Evolutionary conservation across 2,797 vertebrate species (phyloP).

Genomic region (Cyprinella venusta): DNA sequence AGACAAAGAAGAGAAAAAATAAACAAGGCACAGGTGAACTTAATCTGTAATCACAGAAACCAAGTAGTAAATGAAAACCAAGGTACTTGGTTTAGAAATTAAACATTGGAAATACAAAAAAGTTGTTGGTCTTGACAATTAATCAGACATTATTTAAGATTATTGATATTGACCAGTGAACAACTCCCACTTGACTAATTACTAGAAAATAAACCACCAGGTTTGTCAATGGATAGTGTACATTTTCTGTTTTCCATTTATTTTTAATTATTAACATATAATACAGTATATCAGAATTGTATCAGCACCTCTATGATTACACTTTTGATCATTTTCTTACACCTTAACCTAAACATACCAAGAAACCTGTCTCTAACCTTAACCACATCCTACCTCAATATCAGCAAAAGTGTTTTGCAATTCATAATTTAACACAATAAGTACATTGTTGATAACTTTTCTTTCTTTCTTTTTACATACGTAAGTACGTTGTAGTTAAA

Average conservation of each 20-base stretch:
- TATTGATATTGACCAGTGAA: background rate
- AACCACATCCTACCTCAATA: conserved; percentile 67
- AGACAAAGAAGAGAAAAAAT: background rate
- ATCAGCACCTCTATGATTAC: background rate
- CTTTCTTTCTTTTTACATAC: too few relatives aligned
- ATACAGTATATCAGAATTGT: background rate
- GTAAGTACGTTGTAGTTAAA: background rate
- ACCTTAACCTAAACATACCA: background rate
- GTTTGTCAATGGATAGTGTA: background rate
- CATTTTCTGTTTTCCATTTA: too few relatives aligned
- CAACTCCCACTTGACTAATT: background rate
- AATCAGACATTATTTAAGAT: background rate
- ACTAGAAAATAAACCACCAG: background rate
- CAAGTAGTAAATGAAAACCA: background rate
- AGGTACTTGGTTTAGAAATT: background rate
- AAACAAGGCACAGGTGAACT: background rate
- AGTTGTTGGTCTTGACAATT: background rate
- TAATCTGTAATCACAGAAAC: background rate
- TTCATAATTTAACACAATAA: background rate
- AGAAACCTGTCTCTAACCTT: conserved; percentile 49
- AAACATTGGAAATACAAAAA: background rate
- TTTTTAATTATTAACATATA: background rate
- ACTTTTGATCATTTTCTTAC: background rate
- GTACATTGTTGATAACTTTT: too few relatives aligned
- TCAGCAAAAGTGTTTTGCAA: background rate